Percentiles rank a stretch among this genome's conserved stretches.
Evolutionary conservation across 2,113 vertebrate genomes (phyloP).

Genomic region (Marmota monax): DNA sequence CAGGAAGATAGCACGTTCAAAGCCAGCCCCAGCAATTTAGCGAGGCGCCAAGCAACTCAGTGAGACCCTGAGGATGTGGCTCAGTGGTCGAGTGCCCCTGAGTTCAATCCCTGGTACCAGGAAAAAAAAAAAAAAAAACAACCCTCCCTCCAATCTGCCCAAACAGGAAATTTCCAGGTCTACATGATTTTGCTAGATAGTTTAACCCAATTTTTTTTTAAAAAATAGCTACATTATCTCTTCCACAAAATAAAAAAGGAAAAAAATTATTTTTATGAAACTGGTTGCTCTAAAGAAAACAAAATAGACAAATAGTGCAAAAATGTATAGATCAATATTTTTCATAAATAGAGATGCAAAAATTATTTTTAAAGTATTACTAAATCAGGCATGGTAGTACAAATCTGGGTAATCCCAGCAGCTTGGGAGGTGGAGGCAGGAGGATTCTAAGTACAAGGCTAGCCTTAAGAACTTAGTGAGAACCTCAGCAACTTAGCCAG

Average conservation of each 20-base stretch:
- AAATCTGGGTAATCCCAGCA: not conserved
- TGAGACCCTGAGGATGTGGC: no score
- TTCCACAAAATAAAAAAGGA: not conserved
- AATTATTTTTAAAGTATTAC: no score
- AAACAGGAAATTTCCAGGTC: not conserved
- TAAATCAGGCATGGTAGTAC: not conserved
- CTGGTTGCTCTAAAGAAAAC: not conserved
- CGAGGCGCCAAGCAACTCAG: no score
- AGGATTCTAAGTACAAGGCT: not conserved
- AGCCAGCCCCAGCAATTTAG: no score
- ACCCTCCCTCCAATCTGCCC: not conserved
- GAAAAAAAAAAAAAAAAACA: no score
- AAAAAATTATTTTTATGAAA: conserved; percentile 11
- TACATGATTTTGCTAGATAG: not conserved
- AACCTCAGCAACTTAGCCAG: not conserved
- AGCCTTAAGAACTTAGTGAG: no score
- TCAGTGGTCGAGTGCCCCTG: no score
- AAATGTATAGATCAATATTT: not conserved
- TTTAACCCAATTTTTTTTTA: not conserved
- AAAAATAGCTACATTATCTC: not conserved
- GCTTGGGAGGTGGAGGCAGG: not conserved
- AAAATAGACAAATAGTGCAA: not conserved
- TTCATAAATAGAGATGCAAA: no score
- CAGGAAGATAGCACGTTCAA: no score
- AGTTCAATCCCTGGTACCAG: no score